Evolutionary conservation across 2,113 vertebrate species (phyloP), one percentile per base, ranked within the genome.

Genomic region (Protomyctophum bolini): DNA sequence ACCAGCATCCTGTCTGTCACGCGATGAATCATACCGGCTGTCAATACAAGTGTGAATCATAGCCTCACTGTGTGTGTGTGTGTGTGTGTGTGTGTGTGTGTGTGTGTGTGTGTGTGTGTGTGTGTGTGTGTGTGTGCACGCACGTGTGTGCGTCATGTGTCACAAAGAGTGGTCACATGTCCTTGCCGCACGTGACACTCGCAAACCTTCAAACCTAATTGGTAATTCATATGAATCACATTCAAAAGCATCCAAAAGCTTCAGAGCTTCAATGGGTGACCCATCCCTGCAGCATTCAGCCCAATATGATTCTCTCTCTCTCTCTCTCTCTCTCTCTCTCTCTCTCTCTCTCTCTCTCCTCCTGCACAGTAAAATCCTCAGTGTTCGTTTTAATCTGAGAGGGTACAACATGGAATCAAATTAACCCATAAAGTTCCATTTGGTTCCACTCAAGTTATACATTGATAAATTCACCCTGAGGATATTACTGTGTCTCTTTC

Each of bases 11-110:
- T 81, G 73, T 64, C 79, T 85, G 76, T 66, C 67, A 58, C 59
- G 12, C 66, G 68, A 80, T 89, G 78, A 89, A 76, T 86, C 86
- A 85, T 46, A 51, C 62, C 29, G 0, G 50, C 76, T 74, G 62
- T 79, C 66, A 60, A 50, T 21, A 63, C 21, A 75, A 45, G 70
- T 75, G 65, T 81, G 87, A 83, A 80, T 87, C 84, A 85, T 69
- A 73, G 71, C 56, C 72, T 76, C 66, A 67, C 33, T 10, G 9
- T 46, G 14, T 49, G 52, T 58, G 15, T 50, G 45, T 50, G 10
- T 72, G 8, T 66, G 54, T 60, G 29, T 64, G 61, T 62, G 62
- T 45, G 61, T 65, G 50, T 71, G 11, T 47, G 33, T 41, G 33
- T 41, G 33, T 41, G 29, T 64, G 57, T 65, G 62, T 45, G 61